Percentiles rank a stretch among this genome's conserved stretches.
Conservation (phyloP, 2,888 invertebrate species). For the Iphiclides podalirius region DNA sequence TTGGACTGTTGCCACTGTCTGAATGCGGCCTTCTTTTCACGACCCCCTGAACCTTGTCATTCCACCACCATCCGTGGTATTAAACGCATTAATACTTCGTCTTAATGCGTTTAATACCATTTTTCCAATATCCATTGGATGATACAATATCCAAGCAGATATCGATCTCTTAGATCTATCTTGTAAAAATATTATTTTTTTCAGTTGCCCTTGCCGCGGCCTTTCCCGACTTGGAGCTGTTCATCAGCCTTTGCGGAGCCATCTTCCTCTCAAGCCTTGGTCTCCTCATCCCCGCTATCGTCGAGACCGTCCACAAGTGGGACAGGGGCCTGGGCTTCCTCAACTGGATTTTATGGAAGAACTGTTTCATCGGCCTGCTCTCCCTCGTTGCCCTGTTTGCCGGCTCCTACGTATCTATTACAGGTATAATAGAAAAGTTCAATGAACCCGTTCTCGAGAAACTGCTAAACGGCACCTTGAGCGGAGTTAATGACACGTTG, state of each 20-base stretch:
- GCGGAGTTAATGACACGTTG: slow-evolving; percentile 15
- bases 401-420: slow-evolving; percentile 64
- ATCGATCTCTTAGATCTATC: too few species aligned
- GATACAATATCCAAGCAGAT: too few species aligned
- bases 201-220: slow-evolving; percentile 87
- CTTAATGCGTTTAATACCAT: too few species aligned
- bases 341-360: slow-evolving; percentile 86
- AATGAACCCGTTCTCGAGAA: slow-evolving; percentile 21
- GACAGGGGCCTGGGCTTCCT: slow-evolving; percentile 79
- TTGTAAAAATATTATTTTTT: too few species aligned
- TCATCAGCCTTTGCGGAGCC: slow-evolving; percentile 93
- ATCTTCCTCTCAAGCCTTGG: slow-evolving; percentile 86
- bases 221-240: slow-evolving; percentile 90
- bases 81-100: too few species aligned
- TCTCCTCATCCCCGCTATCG: slow-evolving; percentile 85
- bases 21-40: too few species aligned
- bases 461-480: slow-evolving; percentile 15
- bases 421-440: slow-evolving; percentile 55
- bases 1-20: too few species aligned
- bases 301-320: slow-evolving; percentile 87
- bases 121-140: too few species aligned
- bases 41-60: too few species aligned
- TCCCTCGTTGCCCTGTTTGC: slow-evolving; percentile 62
- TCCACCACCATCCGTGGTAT: too few species aligned
- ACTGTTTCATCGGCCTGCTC: slow-evolving; percentile 68